phyloP scores from a whole-genome alignment of 2,113 vertebrate species.

The Petromus typicus region DNA sequence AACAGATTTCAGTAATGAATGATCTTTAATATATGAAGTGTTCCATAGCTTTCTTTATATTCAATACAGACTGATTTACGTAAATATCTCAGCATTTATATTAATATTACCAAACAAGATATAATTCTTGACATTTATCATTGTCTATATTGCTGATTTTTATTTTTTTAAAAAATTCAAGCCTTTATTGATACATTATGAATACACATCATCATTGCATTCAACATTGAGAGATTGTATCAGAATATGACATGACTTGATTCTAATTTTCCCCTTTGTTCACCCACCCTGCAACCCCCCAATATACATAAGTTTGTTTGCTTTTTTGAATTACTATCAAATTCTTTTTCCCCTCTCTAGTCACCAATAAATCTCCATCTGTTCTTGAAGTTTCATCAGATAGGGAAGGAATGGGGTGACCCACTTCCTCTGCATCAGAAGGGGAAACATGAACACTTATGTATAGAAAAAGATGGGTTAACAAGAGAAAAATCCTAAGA shows the following conservation, averaged over 20 bases:
- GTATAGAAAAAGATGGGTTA: neutral
- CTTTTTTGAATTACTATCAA: too few relatives aligned
- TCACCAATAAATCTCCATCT: slow-evolving; percentile 1
- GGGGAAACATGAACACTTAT: neutral
- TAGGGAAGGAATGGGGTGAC: neutral
- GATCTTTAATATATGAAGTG: neutral
- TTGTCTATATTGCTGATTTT: neutral
- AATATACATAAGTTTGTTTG: too few relatives aligned
- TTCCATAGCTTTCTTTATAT: neutral
- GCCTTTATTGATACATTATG: too few relatives aligned
- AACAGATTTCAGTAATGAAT: neutral
- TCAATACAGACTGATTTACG: neutral
- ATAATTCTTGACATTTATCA: neutral
- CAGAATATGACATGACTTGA: too few relatives aligned
- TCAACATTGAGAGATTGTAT: too few relatives aligned
- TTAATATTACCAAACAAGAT: neutral
- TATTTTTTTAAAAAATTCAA: slow-evolving; percentile 22
- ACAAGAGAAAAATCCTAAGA: neutral
- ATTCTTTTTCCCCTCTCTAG: too few relatives aligned
- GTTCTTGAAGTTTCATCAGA: neutral
- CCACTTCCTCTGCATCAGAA: neutral
- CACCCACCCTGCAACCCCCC: too few relatives aligned
- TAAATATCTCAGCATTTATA: neutral
- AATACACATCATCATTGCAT: too few relatives aligned
- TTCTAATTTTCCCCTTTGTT: too few relatives aligned